Base-by-base conservation (phyloP, 2,888 invertebrate species). In the Acleris literana region DNA sequence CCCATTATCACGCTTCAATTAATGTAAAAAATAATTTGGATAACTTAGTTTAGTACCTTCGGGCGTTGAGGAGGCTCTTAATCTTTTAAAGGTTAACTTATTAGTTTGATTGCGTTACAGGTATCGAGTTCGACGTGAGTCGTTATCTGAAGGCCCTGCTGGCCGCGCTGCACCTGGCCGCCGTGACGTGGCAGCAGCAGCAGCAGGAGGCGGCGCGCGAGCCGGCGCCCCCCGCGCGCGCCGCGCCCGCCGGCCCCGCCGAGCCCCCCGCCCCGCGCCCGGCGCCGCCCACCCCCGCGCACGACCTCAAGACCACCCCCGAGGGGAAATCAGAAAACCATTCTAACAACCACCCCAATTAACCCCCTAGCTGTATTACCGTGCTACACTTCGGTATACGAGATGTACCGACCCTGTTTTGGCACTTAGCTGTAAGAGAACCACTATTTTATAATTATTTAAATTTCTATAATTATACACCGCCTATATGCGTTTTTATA, bases 91-190 rank as follows among this genome's bases (percentile, higher is more conserved):
- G 44, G 44, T n/a, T 44, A n/a, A 29, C 33, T 17, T 1, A 16
- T 53, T 39, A 43, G 7, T 44, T 20, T 22, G 7, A 20, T 56
- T 1, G 33, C 11, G 18, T 44, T 58, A 2, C 79, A 92, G 92
- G 92, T 48, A 85, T 91, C 6, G 92, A 92, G 63, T 69, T 91
- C 44, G 92, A 92, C 64, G 81, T 89, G 1, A 89, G 89, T 25
- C 89, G 92, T 22, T 92, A 92, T 79, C 72, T 90, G 20, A 87
- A 88, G 0, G 92, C 92, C 0, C 69, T 92, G 18, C 77, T 92
- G 5, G 92, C 92, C 0, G 92, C 91, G 0, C 76, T 92, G 1
- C 92, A 92, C 73, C 85, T 92, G 33, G 91, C 92, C 25, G 84
- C 78, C 54, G 91, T 90, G 22, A 92, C 91, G 56, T 84, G 84